Base-by-base conservation (phyloP, 2,888 invertebrate genomes). In the Entomobrya multifasciata region DNA sequence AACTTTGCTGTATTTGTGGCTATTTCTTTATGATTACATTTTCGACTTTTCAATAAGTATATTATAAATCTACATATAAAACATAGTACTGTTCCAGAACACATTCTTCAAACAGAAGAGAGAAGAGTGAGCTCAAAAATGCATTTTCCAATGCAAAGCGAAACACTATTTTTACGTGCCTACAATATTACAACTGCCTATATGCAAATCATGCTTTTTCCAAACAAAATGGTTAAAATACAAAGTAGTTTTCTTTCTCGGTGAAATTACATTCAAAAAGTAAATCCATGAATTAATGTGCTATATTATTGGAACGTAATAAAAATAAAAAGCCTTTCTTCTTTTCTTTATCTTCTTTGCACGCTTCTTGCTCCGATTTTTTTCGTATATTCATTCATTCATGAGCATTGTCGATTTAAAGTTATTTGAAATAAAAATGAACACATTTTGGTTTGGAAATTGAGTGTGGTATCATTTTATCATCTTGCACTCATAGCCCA, bases 211-310 rank as follows among this genome's bases (percentile, higher is more conserved):
- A n/a, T n/a, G n/a, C n/a, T 65, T 65, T 36, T 60, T 13, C 27
- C 3, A 60, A 60, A 60, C 27, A 4, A 67, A 41, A 67, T 44
- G 47, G 47, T 22, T n/a, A n/a, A 70, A 70, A 47, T 47, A 27
- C n/a, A 47, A 67, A 44, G 67, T 20, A 44, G 22, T 70, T 47
- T 70, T 47, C 60, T 25, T n/a, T n/a, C n/a, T n/a, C n/a, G n/a
- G n/a, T n/a, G 17, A 13, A 65, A 36, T 65, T 65, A 22, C 25
- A 74, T 52, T 52, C 17, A 15, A 65, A 80, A 67, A 72, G 81
- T 44, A 81, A 81, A 74, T 74, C 74, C 62, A 55, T 80, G 76
- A 76, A 72, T 82, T 60, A 82, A 81, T 79, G 44, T 82, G 25
- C 27, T 15, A 60, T 60, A 30, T 60, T 62, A 82, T 82, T 76